Evolutionary conservation across 2,888 invertebrate genomes (phyloP).

Genomic region (Acleris literana): DNA sequence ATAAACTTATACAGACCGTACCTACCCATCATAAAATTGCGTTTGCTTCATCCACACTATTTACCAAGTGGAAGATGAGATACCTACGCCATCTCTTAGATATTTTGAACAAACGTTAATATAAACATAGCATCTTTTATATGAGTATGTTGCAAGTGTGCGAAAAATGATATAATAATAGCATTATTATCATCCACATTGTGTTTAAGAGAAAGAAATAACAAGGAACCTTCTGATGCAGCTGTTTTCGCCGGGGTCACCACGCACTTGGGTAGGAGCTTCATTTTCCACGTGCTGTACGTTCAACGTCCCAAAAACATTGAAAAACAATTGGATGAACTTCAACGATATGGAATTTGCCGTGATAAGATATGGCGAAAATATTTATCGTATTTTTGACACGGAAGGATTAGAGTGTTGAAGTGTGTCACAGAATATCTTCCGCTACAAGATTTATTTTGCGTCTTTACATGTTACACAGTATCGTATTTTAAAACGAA

Average conservation of each 20-base stretch:
- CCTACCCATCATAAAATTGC: too few relatives aligned
- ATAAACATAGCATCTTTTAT: too few relatives aligned
- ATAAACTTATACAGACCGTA: too few relatives aligned
- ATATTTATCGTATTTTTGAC: conserved; percentile 55
- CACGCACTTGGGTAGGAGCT: conserved; percentile 51
- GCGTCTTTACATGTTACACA: background rate
- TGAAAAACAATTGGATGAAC: conserved; percentile 24
- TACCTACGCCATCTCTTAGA: too few relatives aligned
- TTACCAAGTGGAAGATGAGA: too few relatives aligned
- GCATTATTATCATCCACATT: too few relatives aligned
- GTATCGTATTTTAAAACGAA: background rate
- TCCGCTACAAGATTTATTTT: background rate
- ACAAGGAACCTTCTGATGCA: conserved; percentile 62
- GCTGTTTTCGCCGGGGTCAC: conserved; percentile 55
- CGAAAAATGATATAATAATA: too few relatives aligned
- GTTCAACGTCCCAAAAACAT: conserved; percentile 23
- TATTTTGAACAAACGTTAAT: too few relatives aligned
- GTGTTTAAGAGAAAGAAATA: conserved; percentile 24
- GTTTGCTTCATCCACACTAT: too few relatives aligned
- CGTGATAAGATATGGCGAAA: conserved; percentile 64
- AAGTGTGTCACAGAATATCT: background rate
- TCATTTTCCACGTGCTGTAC: conserved; percentile 58
- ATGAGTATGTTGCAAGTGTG: too few relatives aligned
- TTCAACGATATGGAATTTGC: conserved; percentile 39
- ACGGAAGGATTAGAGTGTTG: conserved; percentile 21